phyloP scores from a whole-genome alignment of 2,113 vertebrate genomes.

The Mastomys natalensis region DNA sequence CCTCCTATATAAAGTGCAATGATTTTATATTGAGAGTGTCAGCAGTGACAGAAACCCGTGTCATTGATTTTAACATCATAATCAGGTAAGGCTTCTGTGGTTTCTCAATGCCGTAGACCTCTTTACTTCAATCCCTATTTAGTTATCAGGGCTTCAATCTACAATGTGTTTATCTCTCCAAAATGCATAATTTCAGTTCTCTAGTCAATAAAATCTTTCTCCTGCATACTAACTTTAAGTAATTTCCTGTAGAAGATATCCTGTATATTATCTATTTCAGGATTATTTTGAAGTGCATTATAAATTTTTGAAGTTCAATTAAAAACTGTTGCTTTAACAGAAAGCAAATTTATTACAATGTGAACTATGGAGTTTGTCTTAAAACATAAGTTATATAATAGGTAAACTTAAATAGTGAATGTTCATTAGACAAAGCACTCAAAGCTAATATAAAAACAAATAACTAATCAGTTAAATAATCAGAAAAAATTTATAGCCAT shows the following conservation, averaged over 20 bases:
- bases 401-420: neutral
- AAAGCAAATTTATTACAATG: neutral
- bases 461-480: no score
- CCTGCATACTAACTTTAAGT: neutral
- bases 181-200: neutral
- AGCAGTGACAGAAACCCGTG: rapidly evolving
- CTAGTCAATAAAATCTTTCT: neutral
- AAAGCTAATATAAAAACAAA: neutral
- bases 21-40: rapidly evolving
- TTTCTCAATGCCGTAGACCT: rapidly evolving
- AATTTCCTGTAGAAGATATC: neutral
- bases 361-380: neutral
- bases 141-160: neutral
- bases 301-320: neutral
- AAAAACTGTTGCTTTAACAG: rapidly evolving
- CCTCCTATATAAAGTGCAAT: neutral
- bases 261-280: neutral
- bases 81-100: rapidly evolving
- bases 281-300: neutral
- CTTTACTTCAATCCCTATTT: neutral
- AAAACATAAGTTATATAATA: neutral
- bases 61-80: neutral
- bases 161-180: neutral
- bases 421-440: no score
- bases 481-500: neutral